Evolutionary conservation across 2,888 invertebrate species (phyloP).

Genomic region (Drosophila borborema): DNA sequence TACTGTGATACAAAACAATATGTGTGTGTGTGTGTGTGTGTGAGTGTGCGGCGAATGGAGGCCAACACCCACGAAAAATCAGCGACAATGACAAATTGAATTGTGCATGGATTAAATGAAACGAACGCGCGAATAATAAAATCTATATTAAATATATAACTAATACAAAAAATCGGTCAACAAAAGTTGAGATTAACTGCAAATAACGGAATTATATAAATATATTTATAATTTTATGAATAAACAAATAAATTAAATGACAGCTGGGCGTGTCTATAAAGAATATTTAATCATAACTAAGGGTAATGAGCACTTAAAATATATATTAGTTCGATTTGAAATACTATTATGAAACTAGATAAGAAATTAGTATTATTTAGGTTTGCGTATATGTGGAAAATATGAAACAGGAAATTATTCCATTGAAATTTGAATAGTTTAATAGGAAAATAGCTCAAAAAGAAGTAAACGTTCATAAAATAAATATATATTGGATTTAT

Average conservation of each 20-base stretch:
- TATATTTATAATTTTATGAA: not conserved
- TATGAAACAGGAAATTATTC: not conserved
- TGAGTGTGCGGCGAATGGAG: conserved; percentile 12
- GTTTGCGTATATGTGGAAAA: not conserved
- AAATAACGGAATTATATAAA: not conserved
- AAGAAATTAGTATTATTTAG: not conserved
- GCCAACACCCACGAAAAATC: conserved; percentile 7
- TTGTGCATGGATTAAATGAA: conserved; percentile 24
- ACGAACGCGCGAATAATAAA: not conserved
- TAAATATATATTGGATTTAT: not conserved
- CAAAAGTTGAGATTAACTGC: no score
- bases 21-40: conserved; percentile 19
- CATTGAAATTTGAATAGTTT: no score
- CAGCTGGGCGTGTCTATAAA: not conserved
- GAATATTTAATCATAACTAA: not conserved
- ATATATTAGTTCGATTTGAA: not conserved
- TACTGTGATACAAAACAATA: conserved; percentile 27
- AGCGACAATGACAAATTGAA: conserved; percentile 3
- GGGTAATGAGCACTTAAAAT: not conserved
- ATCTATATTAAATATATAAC: not conserved
- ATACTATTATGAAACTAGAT: no score
- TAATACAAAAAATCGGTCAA: not conserved
- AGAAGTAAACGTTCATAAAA: not conserved
- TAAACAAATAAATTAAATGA: not conserved
- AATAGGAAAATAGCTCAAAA: not conserved